Evolutionary conservation across 2,797 vertebrate species (phyloP), one percentile per base, ranked within the genome.

Genomic region (Tolypeutes matacus): DNA sequence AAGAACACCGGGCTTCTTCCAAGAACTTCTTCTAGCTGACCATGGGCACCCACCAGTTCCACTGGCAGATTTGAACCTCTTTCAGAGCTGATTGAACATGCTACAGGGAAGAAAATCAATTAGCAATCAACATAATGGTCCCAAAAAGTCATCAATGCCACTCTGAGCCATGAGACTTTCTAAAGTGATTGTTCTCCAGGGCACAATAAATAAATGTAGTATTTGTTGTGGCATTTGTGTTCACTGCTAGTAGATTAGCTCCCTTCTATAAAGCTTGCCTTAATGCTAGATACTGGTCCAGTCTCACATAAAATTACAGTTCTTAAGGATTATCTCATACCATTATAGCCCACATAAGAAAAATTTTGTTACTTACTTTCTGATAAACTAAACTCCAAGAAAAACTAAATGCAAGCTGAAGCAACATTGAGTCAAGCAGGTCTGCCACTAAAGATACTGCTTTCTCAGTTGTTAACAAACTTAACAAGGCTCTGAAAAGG

Each of bases 11-110:
- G n/a, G n/a, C n/a, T n/a, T n/a, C n/a, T n/a, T n/a, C n/a, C n/a
- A n/a, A 99, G 99, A 96, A 99, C 98, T 97, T 99, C 99, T 98
- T 99, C 99, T 92, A 99, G 98, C 97, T 99, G 99, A 82, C 97
- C n/a, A n/a, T n/a, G n/a, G 99, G 99, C 97, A 99, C 99, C 99
- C 94, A 99, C 98, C 94, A 99, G 98, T 97, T 99, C 99, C n/a
- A n/a, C n/a, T n/a, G n/a, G n/a, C n/a, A n/a, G n/a, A n/a, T n/a
- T n/a, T n/a, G n/a, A n/a, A n/a, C n/a, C n/a, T n/a, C 49, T 75
- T n/a, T n/a, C n/a, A n/a, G n/a, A n/a, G n/a, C n/a, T n/a, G n/a
- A n/a, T n/a, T n/a, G n/a, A n/a, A n/a, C n/a, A n/a, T n/a, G n/a
- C n/a, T n/a, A n/a, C n/a, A n/a, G n/a, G n/a, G n/a, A n/a, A n/a